Evolutionary conservation across 1,140 invertebrate species (phyloP), one percentile per base, ranked within the genome.

Genomic region (Heterodera schachtii): DNA sequence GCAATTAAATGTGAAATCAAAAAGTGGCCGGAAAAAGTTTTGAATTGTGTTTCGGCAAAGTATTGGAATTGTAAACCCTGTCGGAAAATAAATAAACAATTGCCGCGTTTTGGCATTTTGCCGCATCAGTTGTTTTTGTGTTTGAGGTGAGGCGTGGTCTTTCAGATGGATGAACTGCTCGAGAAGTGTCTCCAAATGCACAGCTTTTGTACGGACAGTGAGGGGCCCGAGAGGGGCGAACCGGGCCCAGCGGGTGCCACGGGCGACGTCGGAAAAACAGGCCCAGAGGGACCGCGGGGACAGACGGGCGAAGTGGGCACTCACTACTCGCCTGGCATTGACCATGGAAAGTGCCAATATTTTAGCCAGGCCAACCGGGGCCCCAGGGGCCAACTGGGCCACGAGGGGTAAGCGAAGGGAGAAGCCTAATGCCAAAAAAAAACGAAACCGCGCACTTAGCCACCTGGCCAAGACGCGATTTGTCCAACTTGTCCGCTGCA

Each of bases 121-220:
- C 31, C 31, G 31, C 31, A 31, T 31, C 31, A 1, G 31, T 31
- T 31, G 31, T 1, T 31, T 31, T 31, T 31, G 31, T 31, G 31
- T 31, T 31, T 31, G 31, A 31, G 31, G 31, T 31, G 31, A 31
- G 31, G 31, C 31, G 31, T 31, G 31, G 31, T 31, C 13, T 49
- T 82, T 44, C 74, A 89, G 86, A 89, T 90, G 78, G 70, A 84
- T 64, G 88, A 90, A 57, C 71, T 89, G 43, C 69, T 89, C n/a
- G 86, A 88, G 31, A 87, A 88, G 79, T 89, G 88, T 69, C 75
- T 90, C n/a, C 85, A 88, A 49, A 73, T 89, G 11, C 88, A 89
- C 78, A 66, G 89, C 46, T 89, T 87, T 81, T 89, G 88, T 79
- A 83, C 85, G 13, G 85, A 90, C 70, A 79, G 83, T 52, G 52